These are phyloP conservation scores for Hirundichthys speculiger DNA, from an alignment of 2,113 vertebrate genomes.

Conservation along the genomic window DNA sequence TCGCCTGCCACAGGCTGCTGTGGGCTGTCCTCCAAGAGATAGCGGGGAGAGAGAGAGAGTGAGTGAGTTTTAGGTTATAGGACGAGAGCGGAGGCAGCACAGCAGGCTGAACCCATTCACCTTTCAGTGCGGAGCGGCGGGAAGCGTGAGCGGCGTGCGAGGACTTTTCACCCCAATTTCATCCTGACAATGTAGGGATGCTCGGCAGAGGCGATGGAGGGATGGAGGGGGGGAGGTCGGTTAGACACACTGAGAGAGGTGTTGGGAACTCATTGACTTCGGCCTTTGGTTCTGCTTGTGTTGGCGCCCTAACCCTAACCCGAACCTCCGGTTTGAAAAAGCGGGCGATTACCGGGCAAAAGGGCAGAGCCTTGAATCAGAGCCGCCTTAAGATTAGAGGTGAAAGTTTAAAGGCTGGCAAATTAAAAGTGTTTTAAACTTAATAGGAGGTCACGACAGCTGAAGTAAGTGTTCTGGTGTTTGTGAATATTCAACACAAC, in stretches of 20 bases:
- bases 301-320: no score
- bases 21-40: slow-evolving; percentile 61
- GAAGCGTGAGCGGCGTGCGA: no score
- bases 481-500: slow-evolving; percentile 29
- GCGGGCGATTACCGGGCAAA: slow-evolving; percentile 31
- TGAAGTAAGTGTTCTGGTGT: neutral
- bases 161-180: slow-evolving; percentile 70
- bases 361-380: slow-evolving; percentile 13
- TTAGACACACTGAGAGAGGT: slow-evolving; percentile 31
- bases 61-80: slow-evolving; percentile 22
- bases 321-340: slow-evolving; percentile 4
- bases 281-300: slow-evolving; percentile 31
- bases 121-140: slow-evolving; percentile 46
- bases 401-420: slow-evolving; percentile 39
- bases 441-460: slow-evolving; percentile 15
- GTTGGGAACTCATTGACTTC: slow-evolving; percentile 57
- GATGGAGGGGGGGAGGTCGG: slow-evolving; percentile 19
- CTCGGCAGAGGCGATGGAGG: slow-evolving; percentile 34
- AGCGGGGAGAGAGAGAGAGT: slow-evolving; percentile 16
- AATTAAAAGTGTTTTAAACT: slow-evolving; percentile 46
- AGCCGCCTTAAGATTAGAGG: slow-evolving; percentile 12
- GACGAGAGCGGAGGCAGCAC: slow-evolving; percentile 34
- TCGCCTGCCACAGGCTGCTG: slow-evolving; percentile 32
- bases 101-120: slow-evolving; percentile 67
- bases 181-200: slow-evolving; percentile 46